Evolutionary conservation across 2,888 invertebrate species (phyloP).

Genomic region (Drosophila suboccidentalis): DNA sequence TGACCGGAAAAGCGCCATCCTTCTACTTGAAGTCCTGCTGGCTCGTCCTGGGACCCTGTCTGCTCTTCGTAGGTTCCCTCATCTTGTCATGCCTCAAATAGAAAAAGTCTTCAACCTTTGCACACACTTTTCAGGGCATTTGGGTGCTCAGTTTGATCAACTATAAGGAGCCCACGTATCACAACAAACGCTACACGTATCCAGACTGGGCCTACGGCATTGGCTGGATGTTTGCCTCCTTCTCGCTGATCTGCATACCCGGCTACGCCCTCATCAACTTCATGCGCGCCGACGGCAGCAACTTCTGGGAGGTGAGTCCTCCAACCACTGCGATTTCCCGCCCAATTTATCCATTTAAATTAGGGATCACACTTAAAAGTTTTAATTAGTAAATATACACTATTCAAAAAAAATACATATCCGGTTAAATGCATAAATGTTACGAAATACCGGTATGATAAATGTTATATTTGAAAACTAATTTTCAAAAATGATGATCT

Average conservation of each 20-base stretch:
- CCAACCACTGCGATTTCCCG: neutral
- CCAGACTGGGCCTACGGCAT: slow-evolving; percentile 93
- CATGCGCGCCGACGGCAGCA: slow-evolving; percentile 90
- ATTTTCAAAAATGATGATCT: too few species aligned
- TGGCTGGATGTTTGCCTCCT: slow-evolving; percentile 94
- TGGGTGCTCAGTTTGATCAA: slow-evolving; percentile 96
- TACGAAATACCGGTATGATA: too few species aligned
- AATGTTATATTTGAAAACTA: too few species aligned
- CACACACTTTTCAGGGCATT: slow-evolving; percentile 88
- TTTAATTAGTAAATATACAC: too few species aligned
- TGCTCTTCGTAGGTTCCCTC: slow-evolving; percentile 88
- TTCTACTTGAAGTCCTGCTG: slow-evolving; percentile 94
- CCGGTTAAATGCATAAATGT: too few species aligned
- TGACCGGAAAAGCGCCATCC: slow-evolving; percentile 94
- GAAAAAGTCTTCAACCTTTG: neutral
- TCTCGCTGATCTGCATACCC: slow-evolving; percentile 94
- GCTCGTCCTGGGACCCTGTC: slow-evolving; percentile 92
- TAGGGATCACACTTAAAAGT: too few species aligned
- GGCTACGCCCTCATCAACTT: slow-evolving; percentile 91
- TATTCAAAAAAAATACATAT: too few species aligned
- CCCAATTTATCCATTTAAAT: neutral
- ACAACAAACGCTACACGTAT: slow-evolving; percentile 91
- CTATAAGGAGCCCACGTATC: slow-evolving; percentile 94
- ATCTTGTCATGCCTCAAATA: neutral
- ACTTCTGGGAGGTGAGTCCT: slow-evolving; percentile 89